Percentiles rank a stretch among this genome's conserved stretches.
phyloP scores from a whole-genome alignment of 2,113 vertebrate genomes.

The Epinephelus fuscoguttatus region DNA sequence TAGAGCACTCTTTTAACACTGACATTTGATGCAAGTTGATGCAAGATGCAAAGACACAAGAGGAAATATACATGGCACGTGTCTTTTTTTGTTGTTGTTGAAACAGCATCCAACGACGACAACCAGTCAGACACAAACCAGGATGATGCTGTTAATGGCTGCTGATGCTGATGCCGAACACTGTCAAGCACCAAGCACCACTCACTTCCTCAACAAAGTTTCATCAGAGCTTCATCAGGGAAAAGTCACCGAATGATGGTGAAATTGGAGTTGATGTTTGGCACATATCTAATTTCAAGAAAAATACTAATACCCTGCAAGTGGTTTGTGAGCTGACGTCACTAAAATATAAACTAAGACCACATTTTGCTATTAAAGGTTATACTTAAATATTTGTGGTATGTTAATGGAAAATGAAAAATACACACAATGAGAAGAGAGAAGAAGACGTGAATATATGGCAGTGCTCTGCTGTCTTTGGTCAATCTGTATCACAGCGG shows the following conservation, averaged over 20 bases:
- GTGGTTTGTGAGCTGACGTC: fast-evolving
- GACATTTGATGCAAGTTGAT: too few species aligned
- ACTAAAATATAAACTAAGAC: too few species aligned
- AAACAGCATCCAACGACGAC: background rate
- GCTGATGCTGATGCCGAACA: background rate
- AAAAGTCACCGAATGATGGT: background rate
- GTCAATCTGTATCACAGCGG: background rate
- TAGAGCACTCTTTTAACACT: too few species aligned
- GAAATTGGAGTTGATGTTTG: background rate
- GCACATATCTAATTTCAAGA: background rate
- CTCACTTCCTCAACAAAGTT: background rate
- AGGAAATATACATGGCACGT: background rate
- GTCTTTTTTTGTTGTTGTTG: background rate
- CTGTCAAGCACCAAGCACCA: background rate
- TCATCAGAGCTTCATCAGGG: background rate
- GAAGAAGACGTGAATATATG: background rate
- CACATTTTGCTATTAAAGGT: too few species aligned
- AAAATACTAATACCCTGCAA: background rate
- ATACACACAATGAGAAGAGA: background rate
- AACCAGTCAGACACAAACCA: background rate
- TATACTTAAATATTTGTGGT: too few species aligned
- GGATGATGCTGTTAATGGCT: background rate
- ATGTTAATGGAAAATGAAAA: background rate
- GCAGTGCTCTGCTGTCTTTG: background rate
- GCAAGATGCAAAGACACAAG: background rate